Evolutionary conservation across 2,113 vertebrate species (phyloP), one percentile per base, ranked within the genome.

Genomic region (Trogon surrucura): DNA sequence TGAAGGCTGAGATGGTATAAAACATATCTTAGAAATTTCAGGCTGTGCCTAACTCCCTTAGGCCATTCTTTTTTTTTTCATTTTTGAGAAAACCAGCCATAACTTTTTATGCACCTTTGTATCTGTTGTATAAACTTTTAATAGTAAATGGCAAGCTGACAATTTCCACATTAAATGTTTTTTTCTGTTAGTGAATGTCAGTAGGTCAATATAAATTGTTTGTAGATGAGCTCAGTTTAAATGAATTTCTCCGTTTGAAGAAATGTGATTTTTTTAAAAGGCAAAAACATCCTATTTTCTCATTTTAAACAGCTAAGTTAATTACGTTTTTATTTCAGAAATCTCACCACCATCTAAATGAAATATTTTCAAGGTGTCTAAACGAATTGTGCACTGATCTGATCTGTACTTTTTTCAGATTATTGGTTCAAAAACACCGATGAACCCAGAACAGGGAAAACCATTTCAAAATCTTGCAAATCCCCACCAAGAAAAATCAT

Each of bases 151-250:
- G 57, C 45, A 95, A 93, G 26, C 51, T 89, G 81, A 80, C 80
- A 80, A 62, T 80, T 93, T 90, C 62, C 73, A 44, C 74, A 90
- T 62, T 77, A 87, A 56, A 67, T 64, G 36, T 51, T 53, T 62
- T 77, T 57, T 91, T 65, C 74, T 92, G 22, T 54, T 62, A 34
- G 56, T 9, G 27, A 80, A 91, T 86, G 44, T 30, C 80, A 61
- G 56, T 51, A 83, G 92, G 93, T 90, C 90, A 95, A 75, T 66
- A 54, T 41, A 95, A 96, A 73, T 56, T 62, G 51, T 83, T 87
- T 73, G 56, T 51, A 70, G 75, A 71, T 20, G 16, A 83, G 67
- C 22, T 91, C 51, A 51, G 19, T 80, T 95, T 54, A 93, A 80
- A 88, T 58, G 0, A 54, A 80, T 85, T 87, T 95, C 20, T 41